phyloP scores from a whole-genome alignment of 2,113 vertebrate genomes.

The Microtus richardsoni region DNA sequence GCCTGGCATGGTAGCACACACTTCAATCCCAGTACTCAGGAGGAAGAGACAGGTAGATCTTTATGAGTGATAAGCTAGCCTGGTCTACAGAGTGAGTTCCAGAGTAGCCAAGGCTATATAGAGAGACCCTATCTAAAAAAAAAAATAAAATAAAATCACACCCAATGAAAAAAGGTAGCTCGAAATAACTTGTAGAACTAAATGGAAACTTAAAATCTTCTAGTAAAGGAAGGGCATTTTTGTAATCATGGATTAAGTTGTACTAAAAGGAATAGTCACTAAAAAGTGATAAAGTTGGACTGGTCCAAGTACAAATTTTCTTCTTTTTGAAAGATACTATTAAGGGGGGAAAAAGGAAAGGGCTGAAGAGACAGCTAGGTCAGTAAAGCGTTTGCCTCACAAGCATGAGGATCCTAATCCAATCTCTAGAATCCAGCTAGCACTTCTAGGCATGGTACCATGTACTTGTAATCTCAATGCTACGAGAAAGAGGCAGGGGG shows the following conservation, averaged over 20 bases:
- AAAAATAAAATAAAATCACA: background rate
- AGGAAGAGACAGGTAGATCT: background rate
- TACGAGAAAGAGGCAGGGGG: too few species aligned
- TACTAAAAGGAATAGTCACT: background rate
- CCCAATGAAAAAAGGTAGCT: background rate
- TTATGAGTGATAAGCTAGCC: background rate
- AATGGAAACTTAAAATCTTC: background rate
- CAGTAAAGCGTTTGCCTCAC: background rate
- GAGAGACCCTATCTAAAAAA: background rate
- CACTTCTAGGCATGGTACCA: background rate
- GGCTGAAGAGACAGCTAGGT: background rate
- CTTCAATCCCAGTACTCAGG: background rate
- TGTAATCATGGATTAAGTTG: background rate
- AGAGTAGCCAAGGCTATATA: background rate
- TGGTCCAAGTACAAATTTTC: background rate
- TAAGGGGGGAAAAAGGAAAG: background rate
- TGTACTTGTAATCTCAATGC: background rate
- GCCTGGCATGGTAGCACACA: background rate
- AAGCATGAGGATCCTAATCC: background rate
- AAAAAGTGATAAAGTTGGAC: background rate
- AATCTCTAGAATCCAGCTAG: background rate
- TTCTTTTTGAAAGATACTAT: background rate
- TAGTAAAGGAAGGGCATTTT: background rate
- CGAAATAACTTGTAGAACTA: background rate
- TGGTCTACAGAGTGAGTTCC: background rate